Conservation (phyloP, 2,888 invertebrate genomes). For the Platycheirus rosarum region DNA sequence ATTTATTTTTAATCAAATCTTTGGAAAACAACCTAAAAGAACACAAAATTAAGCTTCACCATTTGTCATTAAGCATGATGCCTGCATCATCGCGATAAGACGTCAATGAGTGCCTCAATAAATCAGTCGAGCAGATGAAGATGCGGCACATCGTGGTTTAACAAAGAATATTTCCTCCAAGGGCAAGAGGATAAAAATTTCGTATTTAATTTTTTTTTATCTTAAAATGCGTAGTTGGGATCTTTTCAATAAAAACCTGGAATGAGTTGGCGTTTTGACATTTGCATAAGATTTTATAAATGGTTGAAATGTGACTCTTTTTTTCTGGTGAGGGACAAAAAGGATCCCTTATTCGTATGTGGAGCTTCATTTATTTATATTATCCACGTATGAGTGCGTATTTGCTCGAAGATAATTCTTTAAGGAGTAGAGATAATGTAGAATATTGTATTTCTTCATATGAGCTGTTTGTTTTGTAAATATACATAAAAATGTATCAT, state of each 20-base stretch:
- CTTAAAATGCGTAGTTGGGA: constrained; percentile 2
- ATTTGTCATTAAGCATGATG: constrained; percentile 55
- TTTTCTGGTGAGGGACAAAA: no score
- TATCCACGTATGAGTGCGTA: no score
- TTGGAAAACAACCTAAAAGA: constrained; percentile 22
- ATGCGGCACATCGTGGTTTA: background rate
- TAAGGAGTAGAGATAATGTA: no score
- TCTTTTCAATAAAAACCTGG: constrained; percentile 1
- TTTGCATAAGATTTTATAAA: constrained; percentile 37
- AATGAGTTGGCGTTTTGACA: constrained; percentile 31
- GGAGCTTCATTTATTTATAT: background rate
- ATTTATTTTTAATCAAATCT: constrained; percentile 4
- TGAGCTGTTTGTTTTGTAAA: no score
- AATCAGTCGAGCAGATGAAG: constrained; percentile 38
- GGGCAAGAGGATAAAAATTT: constrained; percentile 18
- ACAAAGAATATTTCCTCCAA: no score
- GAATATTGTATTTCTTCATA: no score
- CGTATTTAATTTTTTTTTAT: background rate
- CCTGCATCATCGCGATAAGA: constrained; percentile 56
- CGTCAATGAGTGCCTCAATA: constrained; percentile 54
- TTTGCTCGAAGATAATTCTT: no score
- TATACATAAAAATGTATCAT: no score
- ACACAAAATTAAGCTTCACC: constrained; percentile 19
- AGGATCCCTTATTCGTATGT: no score
- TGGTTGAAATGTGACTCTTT: constrained; percentile 31